Percentiles rank a stretch among this genome's conserved stretches.
Evolutionary conservation across 2,797 vertebrate genomes (phyloP).

Genomic region (Myotis vivesi): DNA sequence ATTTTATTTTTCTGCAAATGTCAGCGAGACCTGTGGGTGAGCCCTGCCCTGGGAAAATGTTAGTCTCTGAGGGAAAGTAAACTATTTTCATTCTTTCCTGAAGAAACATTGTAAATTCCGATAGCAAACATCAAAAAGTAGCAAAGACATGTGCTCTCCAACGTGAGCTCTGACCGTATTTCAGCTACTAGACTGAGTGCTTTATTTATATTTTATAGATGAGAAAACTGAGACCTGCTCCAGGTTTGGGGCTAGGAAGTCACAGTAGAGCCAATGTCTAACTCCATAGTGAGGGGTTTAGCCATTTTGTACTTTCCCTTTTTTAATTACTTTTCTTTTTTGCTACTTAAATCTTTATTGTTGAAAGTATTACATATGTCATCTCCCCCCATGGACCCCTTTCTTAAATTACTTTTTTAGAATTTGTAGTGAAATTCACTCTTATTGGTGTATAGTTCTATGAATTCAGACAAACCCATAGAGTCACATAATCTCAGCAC

Average conservation of each 20-base stretch:
- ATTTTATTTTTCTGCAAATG: not conserved
- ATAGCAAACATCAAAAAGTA: no score
- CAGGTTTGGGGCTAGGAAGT: not conserved
- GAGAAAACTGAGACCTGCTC: not conserved
- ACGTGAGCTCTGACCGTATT: fast-evolving
- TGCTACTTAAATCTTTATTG: no score
- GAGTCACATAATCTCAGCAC: not conserved
- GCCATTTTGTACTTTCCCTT: no score
- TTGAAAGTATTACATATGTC: no score
- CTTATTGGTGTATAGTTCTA: not conserved
- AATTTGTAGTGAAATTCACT: not conserved
- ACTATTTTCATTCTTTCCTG: not conserved
- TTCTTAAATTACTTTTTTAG: not conserved
- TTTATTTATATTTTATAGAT: not conserved
- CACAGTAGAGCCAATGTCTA: not conserved
- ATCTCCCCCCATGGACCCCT: not conserved
- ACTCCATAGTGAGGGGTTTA: not conserved
- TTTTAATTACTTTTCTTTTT: no score
- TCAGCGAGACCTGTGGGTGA: not conserved
- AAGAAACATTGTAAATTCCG: not conserved
- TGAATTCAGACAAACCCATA: not conserved
- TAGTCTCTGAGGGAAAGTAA: not conserved
- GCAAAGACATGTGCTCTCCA: not conserved
- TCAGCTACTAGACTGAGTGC: not conserved
- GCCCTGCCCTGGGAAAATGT: not conserved